phyloP scores from a whole-genome alignment of 2,797 vertebrate genomes.

The Tachyglossus aculeatus region DNA sequence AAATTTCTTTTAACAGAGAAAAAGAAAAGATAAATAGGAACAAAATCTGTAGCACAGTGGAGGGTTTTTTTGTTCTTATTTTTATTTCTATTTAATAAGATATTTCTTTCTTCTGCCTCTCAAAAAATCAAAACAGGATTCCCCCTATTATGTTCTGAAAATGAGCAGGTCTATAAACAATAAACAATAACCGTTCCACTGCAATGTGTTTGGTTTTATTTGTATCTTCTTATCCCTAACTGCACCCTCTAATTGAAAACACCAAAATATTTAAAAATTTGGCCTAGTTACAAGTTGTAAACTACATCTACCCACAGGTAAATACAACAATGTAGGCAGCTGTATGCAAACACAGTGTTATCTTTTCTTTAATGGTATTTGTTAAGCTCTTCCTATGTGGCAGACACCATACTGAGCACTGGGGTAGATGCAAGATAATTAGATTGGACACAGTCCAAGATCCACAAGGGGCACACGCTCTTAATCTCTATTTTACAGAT shows the following conservation, averaged over 20 bases:
- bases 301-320: background rate
- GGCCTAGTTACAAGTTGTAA: background rate
- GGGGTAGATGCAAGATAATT: too few relatives aligned
- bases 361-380: too few relatives aligned
- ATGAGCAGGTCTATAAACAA: conserved; percentile 1
- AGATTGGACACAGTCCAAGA: too few relatives aligned
- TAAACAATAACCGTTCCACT: background rate
- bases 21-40: conserved; percentile 2
- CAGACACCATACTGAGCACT: too few relatives aligned
- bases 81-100: background rate
- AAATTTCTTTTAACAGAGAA: background rate
- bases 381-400: too few relatives aligned
- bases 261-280: background rate
- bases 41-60: background rate
- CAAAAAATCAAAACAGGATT: conserved; percentile 19
- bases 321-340: background rate
- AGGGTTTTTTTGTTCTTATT: background rate
- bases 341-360: background rate
- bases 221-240: background rate
- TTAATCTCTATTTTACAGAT: too few relatives aligned
- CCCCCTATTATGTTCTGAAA: background rate
- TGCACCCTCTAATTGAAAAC: background rate
- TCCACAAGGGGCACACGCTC: too few relatives aligned
- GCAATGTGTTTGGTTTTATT: background rate
- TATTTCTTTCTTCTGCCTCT: too few relatives aligned